These are phyloP conservation scores for Scolopax rusticola DNA, from an alignment of 2,797 vertebrate species.

Conservation along the genomic window DNA sequence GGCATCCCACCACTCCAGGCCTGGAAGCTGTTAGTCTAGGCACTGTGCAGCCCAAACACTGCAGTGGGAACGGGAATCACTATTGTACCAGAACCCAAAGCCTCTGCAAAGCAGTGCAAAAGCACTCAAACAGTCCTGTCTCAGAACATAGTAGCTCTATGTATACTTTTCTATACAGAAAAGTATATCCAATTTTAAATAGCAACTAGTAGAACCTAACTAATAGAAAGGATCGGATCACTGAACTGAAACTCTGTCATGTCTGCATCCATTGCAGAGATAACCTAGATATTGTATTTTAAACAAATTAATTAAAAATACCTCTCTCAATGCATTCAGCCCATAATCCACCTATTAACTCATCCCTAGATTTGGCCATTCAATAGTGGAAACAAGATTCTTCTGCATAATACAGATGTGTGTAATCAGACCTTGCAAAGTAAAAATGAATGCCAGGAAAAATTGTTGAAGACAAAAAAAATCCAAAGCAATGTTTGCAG, in stretches of 20 bases:
- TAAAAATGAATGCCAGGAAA: neutral
- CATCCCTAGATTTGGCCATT: neutral
- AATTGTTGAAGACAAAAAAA: neutral
- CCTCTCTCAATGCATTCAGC: neutral
- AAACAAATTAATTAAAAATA: neutral
- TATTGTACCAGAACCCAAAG: neutral
- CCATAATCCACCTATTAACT: neutral
- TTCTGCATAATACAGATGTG: neutral
- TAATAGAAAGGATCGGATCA: neutral
- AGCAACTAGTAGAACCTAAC: neutral
- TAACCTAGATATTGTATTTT: neutral
- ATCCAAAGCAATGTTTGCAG: neutral
- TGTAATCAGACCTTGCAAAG: neutral
- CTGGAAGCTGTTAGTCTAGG: neutral
- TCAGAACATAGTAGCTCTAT: neutral
- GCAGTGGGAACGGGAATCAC: neutral
- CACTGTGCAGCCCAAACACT: neutral
- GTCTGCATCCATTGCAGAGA: neutral
- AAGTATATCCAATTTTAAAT: neutral
- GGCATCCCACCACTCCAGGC: neutral
- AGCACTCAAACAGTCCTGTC: neutral
- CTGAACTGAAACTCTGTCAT: neutral
- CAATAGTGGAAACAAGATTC: neutral
- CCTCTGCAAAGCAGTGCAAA: neutral
- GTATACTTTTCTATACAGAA: neutral